Base-by-base conservation (phyloP, 2,113 vertebrate genomes). In the Rhinogobius similis region DNA sequence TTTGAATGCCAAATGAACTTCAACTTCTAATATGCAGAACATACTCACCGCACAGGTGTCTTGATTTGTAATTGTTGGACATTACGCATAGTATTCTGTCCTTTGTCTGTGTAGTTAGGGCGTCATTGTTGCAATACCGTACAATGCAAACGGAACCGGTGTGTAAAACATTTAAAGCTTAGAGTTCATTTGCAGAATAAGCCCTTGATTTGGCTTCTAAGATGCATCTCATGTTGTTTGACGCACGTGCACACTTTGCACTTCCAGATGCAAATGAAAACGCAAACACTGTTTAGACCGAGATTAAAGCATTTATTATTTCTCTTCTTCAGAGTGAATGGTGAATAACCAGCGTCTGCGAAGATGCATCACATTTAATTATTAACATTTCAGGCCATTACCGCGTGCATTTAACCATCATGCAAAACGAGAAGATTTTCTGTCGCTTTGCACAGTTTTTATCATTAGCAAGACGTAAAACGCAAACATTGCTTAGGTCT, bases 1-100 rank as follows among this genome's bases (percentile, higher is more conserved):
- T 10, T 36, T 36, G 58, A 36, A 61, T 55, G 20, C 75, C 5
- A 70, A 80, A 67, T 69, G 55, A 79, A 82, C 73, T 79, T 79
- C 56, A 87, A 41, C 48, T 70, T 83, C 46, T 3, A 2, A 27
- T 68, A 23, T 75, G 23, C 38, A 23, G 36, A 29, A 27, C 10
- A 10, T n/a, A 50, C 20, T 9, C 2, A 10, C n/a, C 9, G 46
- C n/a, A 9, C 46, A 50, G 43, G 46, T 50, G 46, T 0, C n/a
- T 50, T 50, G 20, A 21, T 10, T n/a, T 1, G 43, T 5, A 5
- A 18, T 20, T 14, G 52, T 55, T 24, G 21, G 21, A 53, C 10
- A 10, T 56, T 56, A 55, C 21, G 53, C 53, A 56, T 24, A 27
- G 53, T 9, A 36, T 36, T 29, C 1, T 8, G 8, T 18, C 0